These are phyloP conservation scores for Balanococcus diminutus DNA, from an alignment of 2,888 invertebrate genomes.

Conservation along the genomic window DNA sequence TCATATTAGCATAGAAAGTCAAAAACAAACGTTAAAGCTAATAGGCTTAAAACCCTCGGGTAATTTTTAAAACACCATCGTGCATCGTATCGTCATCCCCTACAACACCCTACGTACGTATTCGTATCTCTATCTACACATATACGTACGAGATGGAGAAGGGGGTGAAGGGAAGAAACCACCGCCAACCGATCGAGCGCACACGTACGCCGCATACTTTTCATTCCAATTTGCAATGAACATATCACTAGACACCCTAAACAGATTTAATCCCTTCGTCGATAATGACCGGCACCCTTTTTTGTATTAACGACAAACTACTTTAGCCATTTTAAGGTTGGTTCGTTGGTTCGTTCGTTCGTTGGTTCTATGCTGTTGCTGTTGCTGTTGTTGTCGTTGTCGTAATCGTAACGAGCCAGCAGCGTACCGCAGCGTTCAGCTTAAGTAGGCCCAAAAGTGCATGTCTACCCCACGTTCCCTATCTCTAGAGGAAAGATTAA, in stretches of 20 bases:
- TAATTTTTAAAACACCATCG: constrained; percentile 2
- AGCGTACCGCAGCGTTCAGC: no score
- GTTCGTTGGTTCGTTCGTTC: no score
- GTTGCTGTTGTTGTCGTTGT: background rate
- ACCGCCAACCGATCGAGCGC: background rate
- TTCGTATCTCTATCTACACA: background rate
- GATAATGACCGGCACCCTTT: constrained; percentile 30
- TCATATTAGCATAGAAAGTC: constrained; percentile 15
- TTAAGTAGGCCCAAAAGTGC: background rate
- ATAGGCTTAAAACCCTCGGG: constrained; percentile 19
- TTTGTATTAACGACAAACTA: background rate
- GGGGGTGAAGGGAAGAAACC: background rate
- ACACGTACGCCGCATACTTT: constrained; percentile 30
- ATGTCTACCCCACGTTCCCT: background rate
- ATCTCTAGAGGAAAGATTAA: background rate
- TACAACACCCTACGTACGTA: background rate
- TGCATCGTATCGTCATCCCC: background rate
- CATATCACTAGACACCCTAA: constrained; percentile 19
- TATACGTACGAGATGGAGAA: background rate
- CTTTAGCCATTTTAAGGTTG: constrained; percentile 15
- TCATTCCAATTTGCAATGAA: constrained; percentile 32
- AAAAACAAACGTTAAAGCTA: constrained; percentile 21
- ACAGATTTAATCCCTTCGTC: constrained; percentile 35
- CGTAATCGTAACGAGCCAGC: background rate
- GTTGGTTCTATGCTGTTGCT: background rate